phyloP scores from a whole-genome alignment of 2,797 vertebrate genomes.

The Chiloscyllium punctatum region DNA sequence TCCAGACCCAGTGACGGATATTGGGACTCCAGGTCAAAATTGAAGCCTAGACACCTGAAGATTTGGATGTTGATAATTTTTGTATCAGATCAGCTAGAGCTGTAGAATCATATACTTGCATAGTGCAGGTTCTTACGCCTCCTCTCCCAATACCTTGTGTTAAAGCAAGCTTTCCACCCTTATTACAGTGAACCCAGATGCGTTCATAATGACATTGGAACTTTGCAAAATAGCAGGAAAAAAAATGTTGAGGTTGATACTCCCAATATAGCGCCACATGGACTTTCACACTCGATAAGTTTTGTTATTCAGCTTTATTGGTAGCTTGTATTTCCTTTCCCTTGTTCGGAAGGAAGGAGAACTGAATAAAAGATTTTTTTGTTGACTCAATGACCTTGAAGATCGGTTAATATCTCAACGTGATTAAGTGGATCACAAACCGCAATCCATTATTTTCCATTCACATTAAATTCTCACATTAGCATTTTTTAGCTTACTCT shows the following conservation, averaged over 20 bases:
- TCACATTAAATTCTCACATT: constrained; percentile 8
- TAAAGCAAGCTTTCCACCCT: background rate
- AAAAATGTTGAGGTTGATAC: too few relatives aligned
- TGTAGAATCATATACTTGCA: background rate
- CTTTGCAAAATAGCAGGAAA: too few relatives aligned
- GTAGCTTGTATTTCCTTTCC: background rate
- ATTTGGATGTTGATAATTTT: background rate
- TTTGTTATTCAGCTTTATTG: background rate
- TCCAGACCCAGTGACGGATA: background rate
- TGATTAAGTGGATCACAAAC: constrained; percentile 20
- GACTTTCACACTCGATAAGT: background rate
- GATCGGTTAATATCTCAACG: constrained; percentile 2
- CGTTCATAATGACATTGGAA: background rate
- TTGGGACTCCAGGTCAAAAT: background rate
- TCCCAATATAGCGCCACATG: background rate
- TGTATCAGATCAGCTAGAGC: background rate
- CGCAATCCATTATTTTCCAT: background rate
- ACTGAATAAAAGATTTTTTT: background rate
- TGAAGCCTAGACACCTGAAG: background rate
- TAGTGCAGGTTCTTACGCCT: too few relatives aligned
- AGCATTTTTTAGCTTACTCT: constrained; percentile 20
- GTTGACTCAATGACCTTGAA: constrained; percentile 24
- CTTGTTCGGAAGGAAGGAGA: background rate
- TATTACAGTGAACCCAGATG: background rate
- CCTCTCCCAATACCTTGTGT: background rate